These are phyloP conservation scores for Sericinus montela DNA, from an alignment of 2,888 invertebrate species.

Conservation along the genomic window DNA sequence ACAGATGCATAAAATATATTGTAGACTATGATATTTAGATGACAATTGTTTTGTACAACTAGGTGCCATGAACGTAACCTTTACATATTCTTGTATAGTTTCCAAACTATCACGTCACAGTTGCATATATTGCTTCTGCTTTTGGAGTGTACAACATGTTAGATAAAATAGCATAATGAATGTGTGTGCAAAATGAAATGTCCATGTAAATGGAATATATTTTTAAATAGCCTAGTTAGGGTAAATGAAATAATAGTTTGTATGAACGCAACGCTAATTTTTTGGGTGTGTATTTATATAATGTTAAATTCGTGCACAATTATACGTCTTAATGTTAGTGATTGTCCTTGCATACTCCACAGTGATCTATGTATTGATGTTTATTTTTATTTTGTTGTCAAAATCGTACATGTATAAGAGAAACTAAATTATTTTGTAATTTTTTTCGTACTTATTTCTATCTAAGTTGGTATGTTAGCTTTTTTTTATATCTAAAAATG, in stretches of 20 bases:
- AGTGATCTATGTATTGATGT: not conserved
- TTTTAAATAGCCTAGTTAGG: conserved; percentile 47
- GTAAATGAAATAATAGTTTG: conserved; percentile 48
- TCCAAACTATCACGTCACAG: conserved; percentile 5
- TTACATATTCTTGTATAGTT: too few species aligned
- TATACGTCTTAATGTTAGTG: conserved; percentile 19
- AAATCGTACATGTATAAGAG: too few species aligned
- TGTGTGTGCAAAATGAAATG: conserved; percentile 15
- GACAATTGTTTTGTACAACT: too few species aligned
- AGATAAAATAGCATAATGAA: not conserved
- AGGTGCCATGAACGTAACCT: too few species aligned
- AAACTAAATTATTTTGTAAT: too few species aligned
- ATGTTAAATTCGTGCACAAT: conserved; percentile 23
- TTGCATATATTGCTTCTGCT: conserved; percentile 13
- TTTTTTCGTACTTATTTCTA: too few species aligned
- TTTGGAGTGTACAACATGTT: not conserved
- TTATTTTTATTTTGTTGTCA: too few species aligned
- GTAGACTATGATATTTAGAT: too few species aligned
- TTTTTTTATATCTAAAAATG: too few species aligned
- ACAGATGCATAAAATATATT: too few species aligned
- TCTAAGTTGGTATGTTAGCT: too few species aligned
- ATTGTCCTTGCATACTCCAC: not conserved
- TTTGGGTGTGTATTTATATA: conserved; percentile 23
- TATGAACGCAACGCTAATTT: conserved; percentile 25
- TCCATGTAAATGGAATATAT: conserved; percentile 55